These are phyloP conservation scores for Cotesia typhae DNA, from an alignment of 1,140 invertebrate species.

Conservation along the genomic window DNA sequence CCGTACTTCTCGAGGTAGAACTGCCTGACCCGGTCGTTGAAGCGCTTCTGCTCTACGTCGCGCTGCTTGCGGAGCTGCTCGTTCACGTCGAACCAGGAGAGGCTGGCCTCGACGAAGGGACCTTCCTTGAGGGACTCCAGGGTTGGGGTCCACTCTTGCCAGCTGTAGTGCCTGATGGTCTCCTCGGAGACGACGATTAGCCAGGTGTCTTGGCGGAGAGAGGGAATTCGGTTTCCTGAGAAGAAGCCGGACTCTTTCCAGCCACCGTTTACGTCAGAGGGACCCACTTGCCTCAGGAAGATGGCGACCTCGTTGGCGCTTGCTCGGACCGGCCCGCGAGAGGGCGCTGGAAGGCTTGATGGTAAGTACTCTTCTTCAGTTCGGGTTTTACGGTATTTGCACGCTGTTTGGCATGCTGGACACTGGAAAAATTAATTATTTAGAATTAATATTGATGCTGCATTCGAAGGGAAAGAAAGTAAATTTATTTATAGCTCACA, in stretches of 20 bases:
- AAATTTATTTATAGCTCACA: no score
- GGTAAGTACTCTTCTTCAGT: conserved; percentile 56
- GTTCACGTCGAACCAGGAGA: conserved; percentile 57
- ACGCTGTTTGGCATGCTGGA: conserved; percentile 55
- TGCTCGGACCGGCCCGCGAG: conserved; percentile 50
- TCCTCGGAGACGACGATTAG: conserved; percentile 56
- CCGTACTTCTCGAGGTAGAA: conserved; percentile 59
- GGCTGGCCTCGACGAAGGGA: conserved; percentile 56
- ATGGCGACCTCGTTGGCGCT: conserved; percentile 57
- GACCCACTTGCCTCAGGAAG: conserved; percentile 48
- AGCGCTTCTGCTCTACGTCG: conserved; percentile 52
- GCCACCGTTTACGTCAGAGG: conserved; percentile 24
- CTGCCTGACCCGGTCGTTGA: conserved; percentile 56
- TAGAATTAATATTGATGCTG: no score
- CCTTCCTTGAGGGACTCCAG: conserved; percentile 56
- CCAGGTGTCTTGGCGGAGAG: conserved; percentile 53
- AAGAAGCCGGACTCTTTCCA: conserved; percentile 57
- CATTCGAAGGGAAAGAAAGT: not conserved
- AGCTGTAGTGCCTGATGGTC: conserved; percentile 58
- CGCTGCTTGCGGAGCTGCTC: conserved; percentile 52
- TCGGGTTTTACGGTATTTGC: conserved; percentile 48
- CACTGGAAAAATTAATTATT: conserved; percentile 49
- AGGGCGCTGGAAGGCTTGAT: conserved; percentile 58
- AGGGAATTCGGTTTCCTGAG: conserved; percentile 46
- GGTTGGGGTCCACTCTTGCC: conserved; percentile 59